Evolutionary conservation across 1,140 invertebrate species (phyloP).

Genomic region (Aphis craccivora): DNA sequence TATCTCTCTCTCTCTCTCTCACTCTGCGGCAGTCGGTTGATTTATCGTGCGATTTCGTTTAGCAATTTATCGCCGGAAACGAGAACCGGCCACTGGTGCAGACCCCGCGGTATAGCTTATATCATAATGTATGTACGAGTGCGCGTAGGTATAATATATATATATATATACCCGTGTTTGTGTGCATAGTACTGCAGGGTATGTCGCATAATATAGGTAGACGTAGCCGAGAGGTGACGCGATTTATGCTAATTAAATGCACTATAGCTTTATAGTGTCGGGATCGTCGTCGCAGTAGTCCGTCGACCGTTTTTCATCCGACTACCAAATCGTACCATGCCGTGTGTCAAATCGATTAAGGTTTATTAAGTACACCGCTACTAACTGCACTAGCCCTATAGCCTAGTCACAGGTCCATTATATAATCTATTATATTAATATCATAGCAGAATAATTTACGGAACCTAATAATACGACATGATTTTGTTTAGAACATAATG

Average conservation of each 20-base stretch:
- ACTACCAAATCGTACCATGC: neutral
- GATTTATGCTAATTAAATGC: slow-evolving; percentile 22
- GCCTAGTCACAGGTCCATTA: neutral
- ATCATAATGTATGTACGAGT: neutral
- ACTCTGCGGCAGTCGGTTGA: neutral
- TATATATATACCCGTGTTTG: neutral
- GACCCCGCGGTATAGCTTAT: neutral
- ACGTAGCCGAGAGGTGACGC: neutral
- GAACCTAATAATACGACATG: neutral
- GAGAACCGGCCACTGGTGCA: neutral
- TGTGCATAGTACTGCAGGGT: neutral
- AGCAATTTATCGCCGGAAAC: slow-evolving; percentile 35
- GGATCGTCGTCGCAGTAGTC: neutral
- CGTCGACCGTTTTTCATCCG: neutral
- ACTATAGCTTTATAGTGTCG: neutral
- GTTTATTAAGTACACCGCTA: neutral
- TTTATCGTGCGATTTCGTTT: slow-evolving; percentile 31
- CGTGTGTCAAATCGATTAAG: neutral
- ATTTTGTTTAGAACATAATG: neutral
- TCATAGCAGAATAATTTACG: neutral
- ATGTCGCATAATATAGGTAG: neutral
- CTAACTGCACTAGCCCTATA: too few relatives aligned
- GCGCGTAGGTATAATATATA: neutral
- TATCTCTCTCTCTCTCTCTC: neutral
- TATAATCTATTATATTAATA: too few relatives aligned